Evolutionary conservation across 2,113 vertebrate genomes (phyloP).

Genomic region (Motacilla tschutschensis): DNA sequence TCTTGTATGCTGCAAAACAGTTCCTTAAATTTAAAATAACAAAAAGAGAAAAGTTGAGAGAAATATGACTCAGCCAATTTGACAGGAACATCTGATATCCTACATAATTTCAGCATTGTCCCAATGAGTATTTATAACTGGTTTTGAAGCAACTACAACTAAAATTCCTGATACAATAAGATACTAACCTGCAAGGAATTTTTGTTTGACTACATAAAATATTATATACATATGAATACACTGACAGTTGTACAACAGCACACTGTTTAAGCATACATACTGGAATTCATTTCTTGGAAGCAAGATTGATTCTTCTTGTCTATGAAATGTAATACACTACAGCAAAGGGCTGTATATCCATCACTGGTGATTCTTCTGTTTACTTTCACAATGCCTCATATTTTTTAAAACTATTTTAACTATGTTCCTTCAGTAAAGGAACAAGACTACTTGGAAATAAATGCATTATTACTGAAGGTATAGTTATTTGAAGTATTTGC

Average conservation of each 20-base stretch:
- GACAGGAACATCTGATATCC: constrained; percentile 12
- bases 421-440: neutral
- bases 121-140: neutral
- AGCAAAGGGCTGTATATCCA: neutral
- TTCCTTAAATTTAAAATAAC: neutral
- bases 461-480: neutral
- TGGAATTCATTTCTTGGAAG: neutral
- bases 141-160: neutral
- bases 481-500: neutral
- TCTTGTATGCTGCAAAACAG: neutral
- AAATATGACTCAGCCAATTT: constrained; percentile 19
- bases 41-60: neutral
- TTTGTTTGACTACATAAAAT: neutral
- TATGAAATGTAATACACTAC: neutral
- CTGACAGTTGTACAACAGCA: neutral
- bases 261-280: neutral
- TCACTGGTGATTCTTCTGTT: neutral
- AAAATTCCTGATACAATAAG: neutral
- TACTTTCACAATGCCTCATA: neutral
- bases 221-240: neutral
- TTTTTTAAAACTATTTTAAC: neutral
- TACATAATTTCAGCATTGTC: neutral
- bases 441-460: neutral
- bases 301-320: neutral
- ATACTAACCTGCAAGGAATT: neutral